These are phyloP conservation scores for Myiopsitta monachus DNA, from an alignment of 2,113 vertebrate species.

Conservation along the genomic window DNA sequence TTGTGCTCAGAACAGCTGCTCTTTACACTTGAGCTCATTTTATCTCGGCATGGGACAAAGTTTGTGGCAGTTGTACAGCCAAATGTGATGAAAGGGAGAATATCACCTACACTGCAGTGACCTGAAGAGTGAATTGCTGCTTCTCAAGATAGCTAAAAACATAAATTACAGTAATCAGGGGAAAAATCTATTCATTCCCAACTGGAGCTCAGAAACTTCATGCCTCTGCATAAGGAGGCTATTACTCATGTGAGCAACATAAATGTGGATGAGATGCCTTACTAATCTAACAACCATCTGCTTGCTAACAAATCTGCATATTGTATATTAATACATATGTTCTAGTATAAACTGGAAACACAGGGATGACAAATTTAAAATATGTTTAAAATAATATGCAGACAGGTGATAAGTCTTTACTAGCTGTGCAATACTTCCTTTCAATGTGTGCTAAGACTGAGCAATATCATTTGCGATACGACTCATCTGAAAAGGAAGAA, in stretches of 20 bases:
- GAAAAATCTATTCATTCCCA: background rate
- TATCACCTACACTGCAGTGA: background rate
- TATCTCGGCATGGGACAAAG: background rate
- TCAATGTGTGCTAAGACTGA: background rate
- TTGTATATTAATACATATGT: background rate
- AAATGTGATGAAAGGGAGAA: background rate
- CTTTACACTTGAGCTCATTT: slow-evolving; percentile 10
- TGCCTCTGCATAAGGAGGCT: background rate
- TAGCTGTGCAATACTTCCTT: background rate
- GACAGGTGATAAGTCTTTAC: background rate
- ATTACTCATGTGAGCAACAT: background rate
- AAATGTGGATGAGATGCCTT: background rate
- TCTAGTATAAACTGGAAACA: background rate
- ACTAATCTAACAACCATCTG: background rate
- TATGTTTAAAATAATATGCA: background rate
- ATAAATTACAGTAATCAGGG: background rate
- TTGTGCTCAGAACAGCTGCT: background rate
- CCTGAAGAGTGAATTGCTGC: background rate
- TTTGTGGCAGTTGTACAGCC: background rate
- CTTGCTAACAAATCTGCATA: background rate
- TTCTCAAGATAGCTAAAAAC: background rate
- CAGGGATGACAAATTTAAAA: background rate
- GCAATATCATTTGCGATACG: background rate
- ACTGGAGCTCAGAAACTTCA: background rate
- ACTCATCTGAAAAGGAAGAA: background rate